Base-by-base conservation (phyloP, 2,888 invertebrate genomes). In the Baccha elongata region DNA sequence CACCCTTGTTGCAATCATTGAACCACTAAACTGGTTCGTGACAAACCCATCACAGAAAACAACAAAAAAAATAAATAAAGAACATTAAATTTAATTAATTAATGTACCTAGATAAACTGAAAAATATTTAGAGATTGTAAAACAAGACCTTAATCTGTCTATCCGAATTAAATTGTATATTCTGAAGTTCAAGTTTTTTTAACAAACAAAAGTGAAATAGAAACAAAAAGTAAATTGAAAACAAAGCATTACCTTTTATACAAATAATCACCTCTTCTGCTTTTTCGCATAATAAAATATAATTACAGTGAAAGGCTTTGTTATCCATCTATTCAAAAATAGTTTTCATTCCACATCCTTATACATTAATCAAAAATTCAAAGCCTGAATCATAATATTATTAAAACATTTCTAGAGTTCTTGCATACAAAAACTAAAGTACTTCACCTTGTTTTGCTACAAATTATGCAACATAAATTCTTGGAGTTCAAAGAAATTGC, bases 301-400 rank as follows among this genome's bases (percentile, higher is more conserved):
- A 74, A 80, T 80, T 65, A 80, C 64, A 69, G 50, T 64, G 58
- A 58, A 80, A 80, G 37, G 74, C 69, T 74, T 80, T 80, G 74
- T 69, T 80, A n/a, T n/a, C n/a, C 74, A 69, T 60, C 62, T n/a
- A 58, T 64, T 48, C 48, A 58, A 55, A 58, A 29, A 67, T 19
- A 19, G 17, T 42, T 42, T 29, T 4, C 11, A 23, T 50, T 15
- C 23, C 13, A 10, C 13, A 26, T 21, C 42, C 44, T 46, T 17
- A 52, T 17, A 11, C 52, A 19, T 32, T 17, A 29, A 11, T 29
- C 37, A n/a, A 1, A n/a, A 52, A 6, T 55, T 15, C 3, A 2
- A 13, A 58, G 21, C 13, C 13, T 11, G 7, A 53, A 7, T 32
- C 17, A 6, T 3, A 10, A n/a, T 23, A 26, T 48, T 44, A 65